phyloP scores from a whole-genome alignment of 2,113 vertebrate genomes.

The Cavia aperea region DNA sequence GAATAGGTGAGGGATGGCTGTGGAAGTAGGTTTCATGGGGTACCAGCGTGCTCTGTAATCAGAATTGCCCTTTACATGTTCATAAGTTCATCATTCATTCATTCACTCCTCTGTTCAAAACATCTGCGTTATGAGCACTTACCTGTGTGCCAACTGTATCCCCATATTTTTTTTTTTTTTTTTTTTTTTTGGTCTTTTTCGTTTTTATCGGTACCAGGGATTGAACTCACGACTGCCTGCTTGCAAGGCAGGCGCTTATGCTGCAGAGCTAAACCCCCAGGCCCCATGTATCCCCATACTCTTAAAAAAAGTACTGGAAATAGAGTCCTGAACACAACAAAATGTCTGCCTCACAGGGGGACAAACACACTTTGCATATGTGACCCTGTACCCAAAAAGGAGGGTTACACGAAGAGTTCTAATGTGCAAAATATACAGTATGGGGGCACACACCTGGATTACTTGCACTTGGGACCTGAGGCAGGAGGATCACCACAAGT shows the following conservation, averaged over 20 bases:
- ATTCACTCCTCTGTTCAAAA: neutral
- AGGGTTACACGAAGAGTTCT: neutral
- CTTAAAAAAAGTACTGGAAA: neutral
- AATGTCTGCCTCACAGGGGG: neutral
- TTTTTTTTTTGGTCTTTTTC: too few species aligned
- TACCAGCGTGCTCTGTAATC: neutral
- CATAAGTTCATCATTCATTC: neutral
- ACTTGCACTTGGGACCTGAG: neutral
- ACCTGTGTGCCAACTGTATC: neutral
- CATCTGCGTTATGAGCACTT: neutral
- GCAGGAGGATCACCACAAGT: neutral
- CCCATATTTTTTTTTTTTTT: too few species aligned
- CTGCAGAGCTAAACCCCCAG: too few species aligned
- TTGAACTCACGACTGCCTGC: too few species aligned
- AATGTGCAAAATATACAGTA: neutral
- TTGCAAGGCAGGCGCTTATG: too few species aligned
- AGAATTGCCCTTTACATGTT: neutral
- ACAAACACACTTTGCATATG: neutral
- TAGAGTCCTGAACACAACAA: neutral
- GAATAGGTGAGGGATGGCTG: rapidly evolving
- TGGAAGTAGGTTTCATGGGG: neutral
- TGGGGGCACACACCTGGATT: neutral
- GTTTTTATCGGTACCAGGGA: too few species aligned
- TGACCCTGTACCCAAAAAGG: neutral
- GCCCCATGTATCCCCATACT: too few species aligned